Evolutionary conservation across 2,888 invertebrate genomes (phyloP), one percentile per base, ranked within the genome.

Genomic region (Sesia bembeciformis): DNA sequence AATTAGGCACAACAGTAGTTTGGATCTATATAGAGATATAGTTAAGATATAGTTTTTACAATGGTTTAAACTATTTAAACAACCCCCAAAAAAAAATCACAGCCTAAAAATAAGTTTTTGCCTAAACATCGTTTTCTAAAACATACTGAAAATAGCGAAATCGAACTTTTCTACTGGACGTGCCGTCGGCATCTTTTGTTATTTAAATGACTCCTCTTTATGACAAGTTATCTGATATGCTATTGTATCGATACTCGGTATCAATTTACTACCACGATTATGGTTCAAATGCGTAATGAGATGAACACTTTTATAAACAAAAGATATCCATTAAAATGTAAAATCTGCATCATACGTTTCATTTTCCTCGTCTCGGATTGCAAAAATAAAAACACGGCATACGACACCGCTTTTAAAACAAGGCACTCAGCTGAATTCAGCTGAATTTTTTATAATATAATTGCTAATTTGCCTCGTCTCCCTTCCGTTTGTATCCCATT

Each of bases 371-470:
- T 73, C 68, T 75, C 74, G 57, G 63, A 58, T 73, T 71, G 54
- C 70, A 59, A 68, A 77, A 78, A 77, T 67, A 80, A 46, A 77
- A 78, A 68, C 57, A 60, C 57, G 61, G 57, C 61, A 75, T 60
- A 72, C 66, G 73, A 80, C 68, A 76, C 73, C 68, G 72, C 67
- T 70, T 76, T 76, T 70, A 73, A 77, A 83, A 79, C 70, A 67
- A 75, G 74, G 65, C 67, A 60, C 70, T 66, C 63, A 63, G 46
- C 46, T n/a, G 46, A 8, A 46, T 23, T 46, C 46, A 46, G 58
- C 64, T 78, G 78, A 79, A 69, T 81, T 77, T 85, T 85, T 83
- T 77, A 81, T 77, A 72, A 74, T 72, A 78, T 81, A 85, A 87
- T 86, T 83, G 86, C 86, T 87, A 84, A 88, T 88, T 81, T 84